A percentile compares a stretch with the other conserved stretches of the same genome.
Conservation (phyloP, 2,113 vertebrate genomes). For the Semnornis frantzii region DNA sequence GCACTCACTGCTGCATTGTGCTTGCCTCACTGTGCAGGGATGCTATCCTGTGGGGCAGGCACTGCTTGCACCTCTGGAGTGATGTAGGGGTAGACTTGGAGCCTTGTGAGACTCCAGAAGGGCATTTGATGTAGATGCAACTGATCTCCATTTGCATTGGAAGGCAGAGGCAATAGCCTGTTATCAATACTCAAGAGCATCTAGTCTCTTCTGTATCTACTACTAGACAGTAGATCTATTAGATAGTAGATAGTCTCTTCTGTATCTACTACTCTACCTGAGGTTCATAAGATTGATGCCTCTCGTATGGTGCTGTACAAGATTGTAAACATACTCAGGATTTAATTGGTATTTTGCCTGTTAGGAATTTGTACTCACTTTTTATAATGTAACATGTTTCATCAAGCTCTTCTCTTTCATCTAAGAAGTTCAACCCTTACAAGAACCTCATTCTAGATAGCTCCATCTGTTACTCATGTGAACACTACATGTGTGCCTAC, state of each 20-base stretch:
- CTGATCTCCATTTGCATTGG: neutral
- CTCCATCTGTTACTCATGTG: neutral
- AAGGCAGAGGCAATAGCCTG: neutral
- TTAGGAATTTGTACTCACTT: neutral
- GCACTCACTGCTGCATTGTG: accelerated
- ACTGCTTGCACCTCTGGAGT: neutral
- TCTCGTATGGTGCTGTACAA: neutral
- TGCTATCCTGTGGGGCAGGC: too few relatives aligned
- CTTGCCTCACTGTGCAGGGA: neutral
- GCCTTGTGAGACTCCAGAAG: neutral
- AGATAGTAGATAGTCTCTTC: too few relatives aligned
- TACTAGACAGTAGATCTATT: neutral
- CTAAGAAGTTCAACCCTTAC: neutral
- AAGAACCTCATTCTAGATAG: neutral
- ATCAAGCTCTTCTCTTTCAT: neutral
- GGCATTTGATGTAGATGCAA: neutral
- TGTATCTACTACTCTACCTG: neutral
- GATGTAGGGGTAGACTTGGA: neutral
- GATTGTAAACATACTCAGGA: neutral
- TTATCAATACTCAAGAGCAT: neutral
- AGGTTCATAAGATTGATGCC: neutral
- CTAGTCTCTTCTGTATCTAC: too few relatives aligned
- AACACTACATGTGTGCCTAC: neutral
- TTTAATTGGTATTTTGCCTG: neutral
- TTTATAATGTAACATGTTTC: neutral